A percentile compares a stretch with the other conserved stretches of the same genome.
Evolutionary conservation across 2,888 invertebrate genomes (phyloP).

Genomic region (Pantelozetes paolii): DNA sequence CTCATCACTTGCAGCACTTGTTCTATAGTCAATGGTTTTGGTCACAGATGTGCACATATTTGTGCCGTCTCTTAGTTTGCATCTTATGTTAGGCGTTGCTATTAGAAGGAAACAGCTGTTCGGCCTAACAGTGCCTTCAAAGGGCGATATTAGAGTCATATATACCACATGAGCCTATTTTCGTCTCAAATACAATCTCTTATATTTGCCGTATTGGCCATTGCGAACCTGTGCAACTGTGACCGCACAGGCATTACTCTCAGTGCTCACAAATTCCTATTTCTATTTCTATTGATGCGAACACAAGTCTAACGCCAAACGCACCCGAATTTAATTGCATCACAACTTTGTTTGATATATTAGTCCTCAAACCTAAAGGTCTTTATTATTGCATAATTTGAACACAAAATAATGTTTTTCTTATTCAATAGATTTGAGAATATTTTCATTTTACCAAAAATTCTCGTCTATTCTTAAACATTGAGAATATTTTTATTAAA

Average conservation of each 20-base stretch:
- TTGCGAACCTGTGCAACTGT: constrained; percentile 27
- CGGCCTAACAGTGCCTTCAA: constrained; percentile 4
- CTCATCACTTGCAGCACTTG: constrained; percentile 21
- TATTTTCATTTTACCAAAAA: not conserved
- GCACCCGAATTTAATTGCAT: constrained; percentile 26
- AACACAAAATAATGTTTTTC: not conserved
- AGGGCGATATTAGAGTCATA: constrained; percentile 23
- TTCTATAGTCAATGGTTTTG: constrained; percentile 34
- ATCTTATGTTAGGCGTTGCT: constrained; percentile 28
- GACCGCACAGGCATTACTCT: constrained; percentile 8
- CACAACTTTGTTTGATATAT: constrained; percentile 17
- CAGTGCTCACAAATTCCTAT: not conserved
- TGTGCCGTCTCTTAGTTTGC: constrained; percentile 10
- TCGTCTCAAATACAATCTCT: constrained; percentile 14
- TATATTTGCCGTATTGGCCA: not conserved
- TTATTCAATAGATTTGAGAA: not conserved
- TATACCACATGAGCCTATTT: constrained; percentile 23
- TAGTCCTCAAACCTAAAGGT: not conserved
- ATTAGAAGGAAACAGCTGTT: constrained; percentile 31
- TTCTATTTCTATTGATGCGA: constrained; percentile 2
- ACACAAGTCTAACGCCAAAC: constrained; percentile 1
- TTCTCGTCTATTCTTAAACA: no score
- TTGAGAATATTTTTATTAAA: no score
- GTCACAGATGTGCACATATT: constrained; percentile 28
- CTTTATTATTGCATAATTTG: constrained; percentile 17